These are phyloP conservation scores for Thalassoma bifasciatum DNA, from an alignment of 2,113 vertebrate genomes.

Conservation along the genomic window DNA sequence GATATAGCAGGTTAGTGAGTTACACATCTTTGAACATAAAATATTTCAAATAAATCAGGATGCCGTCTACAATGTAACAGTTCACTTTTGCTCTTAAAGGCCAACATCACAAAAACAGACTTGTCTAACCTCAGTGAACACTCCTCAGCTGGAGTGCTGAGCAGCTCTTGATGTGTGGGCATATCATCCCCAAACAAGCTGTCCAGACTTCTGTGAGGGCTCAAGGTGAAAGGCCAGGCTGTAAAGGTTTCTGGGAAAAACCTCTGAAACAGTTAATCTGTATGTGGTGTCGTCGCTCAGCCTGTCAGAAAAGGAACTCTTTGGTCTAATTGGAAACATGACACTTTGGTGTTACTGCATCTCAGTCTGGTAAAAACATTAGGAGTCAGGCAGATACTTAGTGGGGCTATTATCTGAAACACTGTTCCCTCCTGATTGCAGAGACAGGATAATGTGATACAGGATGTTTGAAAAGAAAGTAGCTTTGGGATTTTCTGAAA, in stretches of 20 bases:
- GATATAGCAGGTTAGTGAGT: too few relatives aligned
- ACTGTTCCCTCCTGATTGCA: conserved; percentile 3
- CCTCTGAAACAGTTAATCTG: conserved; percentile 70
- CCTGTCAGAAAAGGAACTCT: conserved; percentile 47
- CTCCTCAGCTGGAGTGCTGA: conserved; percentile 12
- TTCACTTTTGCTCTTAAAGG: neutral
- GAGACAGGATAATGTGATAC: conserved; percentile 9
- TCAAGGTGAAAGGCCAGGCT: conserved; percentile 65
- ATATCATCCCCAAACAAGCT: conserved; percentile 48
- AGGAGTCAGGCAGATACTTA: conserved; percentile 11
- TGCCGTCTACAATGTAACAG: neutral
- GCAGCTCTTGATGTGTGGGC: conserved; percentile 9
- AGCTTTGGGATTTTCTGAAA: neutral
- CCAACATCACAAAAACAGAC: neutral
- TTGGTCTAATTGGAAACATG: conserved; percentile 77
- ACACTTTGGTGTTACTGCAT: conserved; percentile 57
- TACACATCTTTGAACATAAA: too few relatives aligned
- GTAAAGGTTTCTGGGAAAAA: conserved; percentile 76
- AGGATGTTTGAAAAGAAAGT: conserved; percentile 17
- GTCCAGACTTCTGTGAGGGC: conserved; percentile 51
- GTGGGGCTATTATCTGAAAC: conserved; percentile 23
- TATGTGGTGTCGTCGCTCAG: conserved; percentile 63
- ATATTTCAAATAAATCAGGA: neutral
- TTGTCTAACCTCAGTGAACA: conserved; percentile 23
- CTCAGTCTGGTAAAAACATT: conserved; percentile 73